These are phyloP conservation scores for Acronicta psi DNA, from an alignment of 2,888 invertebrate species.

Conservation along the genomic window DNA sequence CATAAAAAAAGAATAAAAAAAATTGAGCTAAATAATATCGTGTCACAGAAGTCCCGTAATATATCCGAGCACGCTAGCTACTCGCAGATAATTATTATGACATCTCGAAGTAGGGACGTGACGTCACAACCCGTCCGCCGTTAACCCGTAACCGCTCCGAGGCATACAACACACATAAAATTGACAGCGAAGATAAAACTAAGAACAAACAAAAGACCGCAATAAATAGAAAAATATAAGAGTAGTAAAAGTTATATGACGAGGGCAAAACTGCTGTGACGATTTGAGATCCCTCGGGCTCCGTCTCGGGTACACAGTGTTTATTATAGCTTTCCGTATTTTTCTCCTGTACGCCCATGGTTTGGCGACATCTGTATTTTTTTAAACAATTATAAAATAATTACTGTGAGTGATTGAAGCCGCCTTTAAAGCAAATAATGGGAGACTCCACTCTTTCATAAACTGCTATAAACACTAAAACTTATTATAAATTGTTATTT, in stretches of 20 bases:
- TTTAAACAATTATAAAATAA: too few relatives aligned
- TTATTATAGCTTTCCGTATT: constrained; percentile 57
- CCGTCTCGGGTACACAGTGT: constrained; percentile 53
- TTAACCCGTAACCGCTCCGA: constrained; percentile 39
- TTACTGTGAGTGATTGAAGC: too few relatives aligned
- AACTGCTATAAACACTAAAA: too few relatives aligned
- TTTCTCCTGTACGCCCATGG: constrained; percentile 43
- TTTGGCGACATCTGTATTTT: constrained; percentile 40
- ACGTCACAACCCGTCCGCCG: constrained; percentile 33
- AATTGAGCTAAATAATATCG: too few relatives aligned
- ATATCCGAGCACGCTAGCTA: constrained; percentile 18
- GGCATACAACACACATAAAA: constrained; percentile 39
- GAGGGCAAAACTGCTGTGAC: constrained; percentile 52
- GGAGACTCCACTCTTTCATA: too few relatives aligned
- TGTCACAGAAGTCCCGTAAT: constrained; percentile 15
- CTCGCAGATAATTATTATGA: constrained; percentile 32
- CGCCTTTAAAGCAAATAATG: too few relatives aligned
- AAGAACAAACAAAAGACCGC: constrained; percentile 50
- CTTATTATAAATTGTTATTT: too few relatives aligned
- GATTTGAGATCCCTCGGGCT: constrained; percentile 57
- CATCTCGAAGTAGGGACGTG: constrained; percentile 36
- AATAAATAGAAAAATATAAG: constrained; percentile 59
- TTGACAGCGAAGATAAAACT: constrained; percentile 47
- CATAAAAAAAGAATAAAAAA: too few relatives aligned
- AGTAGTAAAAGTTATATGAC: constrained; percentile 61